Percentiles rank a stretch among this genome's conserved stretches.
Evolutionary conservation across 2,797 vertebrate species (phyloP).

Genomic region (Darevskia mixta): DNA sequence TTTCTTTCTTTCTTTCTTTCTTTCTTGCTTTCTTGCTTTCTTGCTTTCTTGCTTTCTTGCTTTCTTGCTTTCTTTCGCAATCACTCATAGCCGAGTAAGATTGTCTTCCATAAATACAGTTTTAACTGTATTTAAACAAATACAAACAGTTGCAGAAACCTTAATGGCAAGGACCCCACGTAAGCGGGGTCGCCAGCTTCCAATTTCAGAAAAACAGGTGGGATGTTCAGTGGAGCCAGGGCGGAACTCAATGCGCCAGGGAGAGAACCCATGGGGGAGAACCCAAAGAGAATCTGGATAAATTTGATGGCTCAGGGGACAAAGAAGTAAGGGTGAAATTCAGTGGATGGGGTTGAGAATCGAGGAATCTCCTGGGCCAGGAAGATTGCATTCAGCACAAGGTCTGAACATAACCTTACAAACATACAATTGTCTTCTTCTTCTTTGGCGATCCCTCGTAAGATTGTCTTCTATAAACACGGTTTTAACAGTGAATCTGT

Average conservation of each 20-base stretch:
- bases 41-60: too few relatives aligned
- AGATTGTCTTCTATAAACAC: too few relatives aligned
- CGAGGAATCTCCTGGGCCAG: not conserved
- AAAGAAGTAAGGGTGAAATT: not conserved
- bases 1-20: too few relatives aligned
- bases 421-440: not conserved
- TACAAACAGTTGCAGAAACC: slow-evolving; percentile 57
- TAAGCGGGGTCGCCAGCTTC: not conserved
- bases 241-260: not conserved
- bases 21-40: too few relatives aligned
- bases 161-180: not conserved
- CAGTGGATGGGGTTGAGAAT: not conserved
- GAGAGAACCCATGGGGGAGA: not conserved
- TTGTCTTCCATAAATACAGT: too few relatives aligned
- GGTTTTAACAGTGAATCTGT: too few relatives aligned
- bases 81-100: too few relatives aligned
- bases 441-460: too few relatives aligned
- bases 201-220: not conserved
- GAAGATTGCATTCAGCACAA: not conserved
- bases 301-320: not conserved
- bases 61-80: too few relatives aligned
- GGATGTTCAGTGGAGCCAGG: too few relatives aligned
- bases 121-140: slow-evolving; percentile 50
- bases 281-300: not conserved
- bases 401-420: not conserved